Evolutionary conservation across 2,797 vertebrate species (phyloP).

Genomic region (Centropyge bicolor): DNA sequence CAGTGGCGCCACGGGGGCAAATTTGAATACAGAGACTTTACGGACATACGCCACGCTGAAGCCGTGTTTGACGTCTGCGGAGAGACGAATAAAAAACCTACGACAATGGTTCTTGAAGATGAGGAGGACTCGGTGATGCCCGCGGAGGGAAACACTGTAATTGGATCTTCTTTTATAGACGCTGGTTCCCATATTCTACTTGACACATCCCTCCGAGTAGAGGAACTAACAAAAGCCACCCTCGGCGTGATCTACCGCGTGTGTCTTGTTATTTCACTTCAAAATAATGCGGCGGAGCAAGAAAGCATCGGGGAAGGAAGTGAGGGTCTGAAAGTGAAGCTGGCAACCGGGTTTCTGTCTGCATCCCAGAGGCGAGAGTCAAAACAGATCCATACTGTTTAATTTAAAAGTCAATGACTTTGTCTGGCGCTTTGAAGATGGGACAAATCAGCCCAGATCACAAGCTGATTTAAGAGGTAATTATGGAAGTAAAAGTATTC

Average conservation of each 20-base stretch:
- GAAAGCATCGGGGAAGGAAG: background rate
- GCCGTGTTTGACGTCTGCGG: constrained; percentile 4
- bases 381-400: constrained; percentile 31
- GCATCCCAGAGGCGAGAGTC: constrained; percentile 24
- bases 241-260: background rate
- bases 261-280: constrained; percentile 42
- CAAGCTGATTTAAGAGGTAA: constrained; percentile 59
- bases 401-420: constrained; percentile 46
- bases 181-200: constrained; percentile 35
- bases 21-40: constrained; percentile 51
- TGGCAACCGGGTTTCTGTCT: constrained; percentile 1
- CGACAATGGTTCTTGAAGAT: constrained; percentile 20
- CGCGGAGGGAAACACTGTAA: constrained; percentile 31
- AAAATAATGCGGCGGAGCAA: constrained; percentile 16
- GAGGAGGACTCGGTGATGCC: constrained; percentile 22
- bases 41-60: constrained; percentile 16
- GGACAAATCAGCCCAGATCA: constrained; percentile 42
- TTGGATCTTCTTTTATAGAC: constrained; percentile 56
- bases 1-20: constrained; percentile 9
- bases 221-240: constrained; percentile 30
- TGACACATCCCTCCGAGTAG: constrained; percentile 41
- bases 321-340: constrained; percentile 1
- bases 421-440: constrained; percentile 37
- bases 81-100: constrained; percentile 33
- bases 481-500: constrained; percentile 63